Base-by-base conservation (phyloP, 2,888 invertebrate genomes). In the Lithophane socia region DNA sequence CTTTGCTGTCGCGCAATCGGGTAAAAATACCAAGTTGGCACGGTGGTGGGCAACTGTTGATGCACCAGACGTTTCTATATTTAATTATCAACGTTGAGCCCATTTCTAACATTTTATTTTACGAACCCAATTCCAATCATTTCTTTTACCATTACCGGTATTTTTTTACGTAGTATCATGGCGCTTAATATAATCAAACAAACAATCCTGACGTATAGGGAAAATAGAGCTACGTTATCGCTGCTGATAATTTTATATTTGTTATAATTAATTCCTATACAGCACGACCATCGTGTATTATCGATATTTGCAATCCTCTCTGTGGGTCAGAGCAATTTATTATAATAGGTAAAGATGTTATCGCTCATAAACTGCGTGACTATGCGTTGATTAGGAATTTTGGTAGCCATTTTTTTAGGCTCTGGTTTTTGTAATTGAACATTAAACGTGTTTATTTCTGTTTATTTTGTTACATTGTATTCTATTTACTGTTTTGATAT, bases 201-300 rank as follows among this genome's bases (percentile, higher is more conserved):
- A 10, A 21, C 2, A 37, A 60, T 61, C 42, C 44, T 54, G 16
- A 29, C 70, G 61, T 47, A 9, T 42, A 69, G 60, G 56, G 49
- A 61, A 79, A 44, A 71, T 64, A 54, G 61, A 44, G 42, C 3
- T 16, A 42, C 42, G 61, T 81, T 83, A 83, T 84, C 85, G 66
- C 42, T 13, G 24, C 63, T 60, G 83, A 77, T 83, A 81, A 77
- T 74, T 72, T 8, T 68, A 66, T 70, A 47, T 70, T 37, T 69
- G 68, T 74, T 64, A 74, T 83, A 83, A 83, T 84, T 77, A 84
- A 81, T 68, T 77, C 61, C 9, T 24, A 24, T 47, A 24, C 24
- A 70, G 21, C 60, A n/a, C 44, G 44, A 79, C n/a, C 64, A 71
- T 68, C 58, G 70, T 49, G 42, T 73, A 49, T 76, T 76, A 83